Percentiles rank a stretch among this genome's conserved stretches.
These are phyloP conservation scores for Sebastes reedi DNA, from an alignment of 2,797 vertebrate genomes.

Conservation along the genomic window DNA sequence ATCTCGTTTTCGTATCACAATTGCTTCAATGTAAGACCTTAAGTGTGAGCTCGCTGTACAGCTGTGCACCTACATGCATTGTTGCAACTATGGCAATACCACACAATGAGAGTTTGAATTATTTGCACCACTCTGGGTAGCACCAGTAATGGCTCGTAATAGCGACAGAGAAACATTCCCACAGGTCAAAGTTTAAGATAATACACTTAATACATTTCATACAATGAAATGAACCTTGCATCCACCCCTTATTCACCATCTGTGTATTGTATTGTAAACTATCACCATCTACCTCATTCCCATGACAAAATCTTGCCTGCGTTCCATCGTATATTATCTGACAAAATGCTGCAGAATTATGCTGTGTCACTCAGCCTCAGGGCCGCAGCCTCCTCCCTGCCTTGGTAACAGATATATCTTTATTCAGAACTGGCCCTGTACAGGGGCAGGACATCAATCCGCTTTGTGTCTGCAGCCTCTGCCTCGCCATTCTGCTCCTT, in stretches of 20 bases:
- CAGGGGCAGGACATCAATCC: constrained; percentile 65
- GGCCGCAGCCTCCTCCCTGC: constrained; percentile 48
- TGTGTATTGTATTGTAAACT: background rate
- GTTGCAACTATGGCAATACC: background rate
- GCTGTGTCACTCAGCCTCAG: constrained; percentile 58
- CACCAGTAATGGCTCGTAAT: background rate
- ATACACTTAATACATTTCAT: background rate
- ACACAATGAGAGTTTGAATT: background rate
- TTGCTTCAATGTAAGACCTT: background rate
- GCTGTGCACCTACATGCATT: background rate
- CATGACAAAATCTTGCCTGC: background rate
- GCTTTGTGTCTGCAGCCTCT: constrained; percentile 65
- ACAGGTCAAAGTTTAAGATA: background rate
- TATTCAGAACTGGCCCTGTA: constrained; percentile 62
- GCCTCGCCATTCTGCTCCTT: constrained; percentile 49
- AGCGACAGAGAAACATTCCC: background rate
- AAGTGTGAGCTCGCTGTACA: background rate
- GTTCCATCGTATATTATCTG: constrained; percentile 20
- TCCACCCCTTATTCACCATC: background rate
- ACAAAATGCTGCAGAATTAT: constrained; percentile 44
- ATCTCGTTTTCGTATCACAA: too few species aligned
- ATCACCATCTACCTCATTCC: background rate
- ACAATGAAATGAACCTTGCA: background rate
- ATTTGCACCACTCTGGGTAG: background rate
- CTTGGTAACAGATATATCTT: constrained; percentile 68